Base-by-base conservation (phyloP, 1,140 invertebrate species). In the Steinernema feltiae region DNA sequence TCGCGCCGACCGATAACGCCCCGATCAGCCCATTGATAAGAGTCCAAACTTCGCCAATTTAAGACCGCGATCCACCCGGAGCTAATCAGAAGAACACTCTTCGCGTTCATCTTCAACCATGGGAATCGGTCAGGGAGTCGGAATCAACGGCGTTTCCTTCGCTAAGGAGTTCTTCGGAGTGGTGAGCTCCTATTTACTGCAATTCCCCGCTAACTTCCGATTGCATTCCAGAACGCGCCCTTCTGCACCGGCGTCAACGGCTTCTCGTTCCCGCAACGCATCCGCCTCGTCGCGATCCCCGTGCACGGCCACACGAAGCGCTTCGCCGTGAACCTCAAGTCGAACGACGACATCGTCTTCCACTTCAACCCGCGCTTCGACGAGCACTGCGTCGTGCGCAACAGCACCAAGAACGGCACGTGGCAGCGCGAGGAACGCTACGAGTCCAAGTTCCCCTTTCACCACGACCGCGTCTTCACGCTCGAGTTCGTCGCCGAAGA, bases 351-450 rank as follows among this genome's bases (percentile, higher is more conserved):
- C 30, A 71, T 24, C 70, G 30, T 35, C 70, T 71, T 71, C 70
- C 70, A 71, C 32, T 71, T 71, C 70, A 71, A 71, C 70, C 70
- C 70, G 3, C 70, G 70, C 70, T 71, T 71, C 70, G 32, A 71
- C 70, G 70, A 71, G 24, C 7, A 71, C 7, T 12, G 7, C 30
- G 32, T 71, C 30, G 70, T 71, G 7, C 30, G 70, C 30, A 71
- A 71, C 70, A 17, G 12, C 70, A 71, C 70, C 32, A 24, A 31
- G 15, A 35, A 31, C 70, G 70, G 70, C 31, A 29, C 30, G 3
- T 71, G 70, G 70, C 15, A 31, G 70, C 30, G 24, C 30, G 70
- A 71, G 24, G 70, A 71, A 24, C 70, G 70, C 30, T 31, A 17
- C 30, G 70, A 71, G 70, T 3, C 7, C 30, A 35, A 71, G 12